A percentile compares a stretch with the other conserved stretches of the same genome.
These are phyloP conservation scores for Gymnothorax reevesii DNA, from an alignment of 2,797 vertebrate genomes.

Conservation along the genomic window DNA sequence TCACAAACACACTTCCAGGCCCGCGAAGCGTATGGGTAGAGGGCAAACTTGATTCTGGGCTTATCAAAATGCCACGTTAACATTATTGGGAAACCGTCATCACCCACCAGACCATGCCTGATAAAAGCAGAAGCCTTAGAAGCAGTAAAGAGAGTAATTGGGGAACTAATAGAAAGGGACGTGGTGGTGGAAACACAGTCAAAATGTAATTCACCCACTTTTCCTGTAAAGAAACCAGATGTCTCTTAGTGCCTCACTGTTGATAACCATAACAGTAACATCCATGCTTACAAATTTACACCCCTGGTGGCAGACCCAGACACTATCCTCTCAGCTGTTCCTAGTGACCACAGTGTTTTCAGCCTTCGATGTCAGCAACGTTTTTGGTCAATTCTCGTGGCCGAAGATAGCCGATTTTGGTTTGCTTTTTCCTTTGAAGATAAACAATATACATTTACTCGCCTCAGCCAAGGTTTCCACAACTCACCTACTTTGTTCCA, in stretches of 20 bases:
- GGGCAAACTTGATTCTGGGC: background rate
- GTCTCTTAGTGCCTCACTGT: background rate
- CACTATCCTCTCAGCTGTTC: background rate
- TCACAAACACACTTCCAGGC: background rate
- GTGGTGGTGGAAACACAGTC: constrained; percentile 4
- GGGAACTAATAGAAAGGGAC: background rate
- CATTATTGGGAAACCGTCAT: background rate
- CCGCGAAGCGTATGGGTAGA: background rate
- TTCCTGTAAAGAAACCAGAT: constrained; percentile 9
- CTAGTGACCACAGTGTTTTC: background rate
- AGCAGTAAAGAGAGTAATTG: background rate
- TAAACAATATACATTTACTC: constrained; percentile 5
- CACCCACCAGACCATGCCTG: background rate
- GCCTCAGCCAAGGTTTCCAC: constrained; percentile 9
- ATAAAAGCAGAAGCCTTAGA: background rate
- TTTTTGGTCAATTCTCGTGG: background rate
- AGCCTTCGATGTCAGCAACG: background rate
- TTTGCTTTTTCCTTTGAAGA: constrained; percentile 13
- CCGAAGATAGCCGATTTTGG: background rate
- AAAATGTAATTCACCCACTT: constrained; percentile 11
- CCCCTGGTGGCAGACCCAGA: background rate
- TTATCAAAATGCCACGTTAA: background rate
- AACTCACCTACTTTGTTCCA: background rate
- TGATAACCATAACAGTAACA: background rate
- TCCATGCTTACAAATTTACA: background rate